Evolutionary conservation across 2,888 invertebrate genomes (phyloP).

Genomic region (Platynereis dumerilii): DNA sequence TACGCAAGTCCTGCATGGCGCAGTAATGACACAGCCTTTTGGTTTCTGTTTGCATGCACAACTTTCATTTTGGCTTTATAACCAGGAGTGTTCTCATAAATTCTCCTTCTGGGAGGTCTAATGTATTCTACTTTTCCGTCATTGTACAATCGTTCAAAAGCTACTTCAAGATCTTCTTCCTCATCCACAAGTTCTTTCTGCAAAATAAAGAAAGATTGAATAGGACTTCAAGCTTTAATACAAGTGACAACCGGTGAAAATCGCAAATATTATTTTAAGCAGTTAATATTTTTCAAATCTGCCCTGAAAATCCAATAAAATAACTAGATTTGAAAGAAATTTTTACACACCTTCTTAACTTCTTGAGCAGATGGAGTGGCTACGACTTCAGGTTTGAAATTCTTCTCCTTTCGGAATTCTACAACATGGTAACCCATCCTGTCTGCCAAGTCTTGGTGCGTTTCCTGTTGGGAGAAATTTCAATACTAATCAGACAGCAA

Average conservation of each 20-base stretch:
- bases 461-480: constrained; percentile 74
- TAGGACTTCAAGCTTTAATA: too few relatives aligned
- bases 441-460: constrained; percentile 84
- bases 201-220: too few relatives aligned
- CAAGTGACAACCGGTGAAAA: too few relatives aligned
- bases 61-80: neutral
- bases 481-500: too few relatives aligned
- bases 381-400: constrained; percentile 78
- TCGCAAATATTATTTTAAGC: too few relatives aligned
- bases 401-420: constrained; percentile 79
- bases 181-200: constrained; percentile 69
- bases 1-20: constrained; percentile 11
- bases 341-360: constrained; percentile 16
- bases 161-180: constrained; percentile 66
- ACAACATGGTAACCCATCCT: constrained; percentile 89
- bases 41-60: constrained; percentile 1
- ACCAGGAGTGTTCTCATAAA: constrained; percentile 12
- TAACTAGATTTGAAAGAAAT: too few relatives aligned
- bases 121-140: constrained; percentile 45
- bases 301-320: too few relatives aligned
- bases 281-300: too few relatives aligned
- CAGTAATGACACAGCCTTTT: neutral
- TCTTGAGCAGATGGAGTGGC: constrained; percentile 73
- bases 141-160: constrained; percentile 61
- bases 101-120: constrained; percentile 9